Evolutionary conservation across 2,797 vertebrate genomes (phyloP).

Genomic region (Falco rusticolus): DNA sequence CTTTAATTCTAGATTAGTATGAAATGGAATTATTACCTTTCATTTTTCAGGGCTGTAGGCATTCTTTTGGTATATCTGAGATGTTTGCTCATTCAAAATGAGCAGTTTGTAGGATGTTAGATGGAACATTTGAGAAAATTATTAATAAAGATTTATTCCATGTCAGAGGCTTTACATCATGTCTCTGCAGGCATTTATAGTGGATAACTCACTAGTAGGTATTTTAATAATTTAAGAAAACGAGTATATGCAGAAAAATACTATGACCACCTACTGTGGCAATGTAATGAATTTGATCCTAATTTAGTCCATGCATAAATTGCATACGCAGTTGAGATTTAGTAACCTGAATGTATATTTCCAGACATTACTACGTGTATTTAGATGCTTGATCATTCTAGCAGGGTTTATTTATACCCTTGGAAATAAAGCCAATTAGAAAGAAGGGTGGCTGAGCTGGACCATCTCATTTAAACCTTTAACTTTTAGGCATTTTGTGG

Average conservation of each 20-base stretch:
- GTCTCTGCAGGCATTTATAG: not conserved
- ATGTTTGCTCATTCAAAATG: not conserved
- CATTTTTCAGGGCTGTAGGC: not conserved
- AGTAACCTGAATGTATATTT: not conserved
- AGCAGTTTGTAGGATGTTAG: not conserved
- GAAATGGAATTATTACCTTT: not conserved
- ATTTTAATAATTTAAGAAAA: not conserved
- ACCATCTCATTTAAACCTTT: not conserved
- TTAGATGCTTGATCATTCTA: not conserved
- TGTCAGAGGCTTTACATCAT: not conserved
- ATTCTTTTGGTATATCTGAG: not conserved
- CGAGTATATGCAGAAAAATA: not conserved
- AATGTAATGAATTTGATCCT: not conserved
- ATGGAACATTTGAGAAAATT: not conserved
- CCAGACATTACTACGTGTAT: not conserved
- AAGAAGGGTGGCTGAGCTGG: not conserved
- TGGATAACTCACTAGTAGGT: not conserved
- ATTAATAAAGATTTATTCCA: not conserved
- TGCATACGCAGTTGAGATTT: not conserved
- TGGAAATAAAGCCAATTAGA: not conserved
- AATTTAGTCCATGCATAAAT: not conserved
- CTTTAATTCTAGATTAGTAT: not conserved
- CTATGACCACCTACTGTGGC: not conserved
- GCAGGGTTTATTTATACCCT: not conserved
- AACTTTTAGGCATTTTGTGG: not conserved